phyloP scores from a whole-genome alignment of 2,888 invertebrate species.

The Thymelicus acteon region DNA sequence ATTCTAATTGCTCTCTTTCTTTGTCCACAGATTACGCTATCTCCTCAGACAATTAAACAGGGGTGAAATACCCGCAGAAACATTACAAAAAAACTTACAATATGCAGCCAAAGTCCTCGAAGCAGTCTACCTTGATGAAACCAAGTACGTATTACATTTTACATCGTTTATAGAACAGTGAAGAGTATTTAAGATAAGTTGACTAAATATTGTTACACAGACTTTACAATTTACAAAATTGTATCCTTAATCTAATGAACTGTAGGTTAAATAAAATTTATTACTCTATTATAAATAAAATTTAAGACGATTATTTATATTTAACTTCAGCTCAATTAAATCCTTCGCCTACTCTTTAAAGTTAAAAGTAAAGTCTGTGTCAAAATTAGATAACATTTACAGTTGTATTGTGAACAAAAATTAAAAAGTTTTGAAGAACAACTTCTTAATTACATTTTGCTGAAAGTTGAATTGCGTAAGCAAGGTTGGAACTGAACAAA shows the following conservation, averaged over 20 bases:
- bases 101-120: conserved; percentile 97
- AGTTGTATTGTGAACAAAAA: conserved; percentile 26
- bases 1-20: conserved; percentile 41
- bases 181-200: not conserved
- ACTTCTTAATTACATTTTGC: not conserved
- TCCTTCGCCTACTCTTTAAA: not conserved
- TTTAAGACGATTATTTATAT: not conserved
- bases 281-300: not conserved
- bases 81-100: conserved; percentile 95
- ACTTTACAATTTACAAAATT: not conserved
- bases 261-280: not conserved
- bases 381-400: conserved; percentile 27
- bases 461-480: not conserved
- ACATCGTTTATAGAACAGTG: not conserved
- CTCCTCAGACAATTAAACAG: conserved; percentile 94
- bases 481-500: too few relatives aligned
- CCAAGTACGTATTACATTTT: conserved; percentile 89
- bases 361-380: conserved; percentile 9
- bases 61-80: conserved; percentile 94
- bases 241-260: not conserved
- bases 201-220: not conserved
- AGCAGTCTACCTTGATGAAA: conserved; percentile 96
- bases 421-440: not conserved
- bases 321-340: not conserved
- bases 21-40: conserved; percentile 92